Base-by-base conservation (phyloP, 2,888 invertebrate genomes). In the Lamellibrachia columna region DNA sequence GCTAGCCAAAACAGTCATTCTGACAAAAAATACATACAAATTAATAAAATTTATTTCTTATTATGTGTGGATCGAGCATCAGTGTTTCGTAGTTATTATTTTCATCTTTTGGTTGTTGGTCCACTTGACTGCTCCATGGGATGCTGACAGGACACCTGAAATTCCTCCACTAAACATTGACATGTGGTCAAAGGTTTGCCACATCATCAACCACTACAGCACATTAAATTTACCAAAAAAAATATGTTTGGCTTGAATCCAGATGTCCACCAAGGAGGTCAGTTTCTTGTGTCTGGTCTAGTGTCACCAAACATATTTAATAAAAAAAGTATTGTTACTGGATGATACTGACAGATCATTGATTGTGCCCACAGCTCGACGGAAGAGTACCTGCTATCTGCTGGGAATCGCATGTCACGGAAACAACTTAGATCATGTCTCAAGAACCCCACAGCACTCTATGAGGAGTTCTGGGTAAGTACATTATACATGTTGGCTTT, bases 391-490 rank as follows among this genome's bases (percentile, higher is more conserved):
- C 95, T 97, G n/a, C 94, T 97, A 92, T 97, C 97, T 90, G 97
- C 97, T 22, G 97, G 97, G 7, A 97, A 97, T 94, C 95, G 97
- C 92, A 95, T 97, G 94, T 97, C 97, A 40, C 96, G 97, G 90
- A 95, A 96, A 28, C 97, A 97, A 94, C 95, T 97, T 91, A 96
- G 97, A 90, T 96, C 97, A 93, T 97, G 96, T 92, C 95, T 97
- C 28, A 96, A 96, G 93, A 97, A 97, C 95, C 96, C 97, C 0
- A 95, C 96, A 91, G 96, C 96, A 94, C 96, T 99, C 92, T 98
- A 98, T 95, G 98, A 98, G 95, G 99, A 99, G 96, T 99, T 99
- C 96, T 99, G 98, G 98, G 97, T 97, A 95, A 94, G 93, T 93
- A 7, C 11, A 53, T 75, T 75, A 22, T 75, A 90, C 15, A 22